Conservation (phyloP, 53 echinoderm and acorn worm species). For the Echinometra lucunter region DNA sequence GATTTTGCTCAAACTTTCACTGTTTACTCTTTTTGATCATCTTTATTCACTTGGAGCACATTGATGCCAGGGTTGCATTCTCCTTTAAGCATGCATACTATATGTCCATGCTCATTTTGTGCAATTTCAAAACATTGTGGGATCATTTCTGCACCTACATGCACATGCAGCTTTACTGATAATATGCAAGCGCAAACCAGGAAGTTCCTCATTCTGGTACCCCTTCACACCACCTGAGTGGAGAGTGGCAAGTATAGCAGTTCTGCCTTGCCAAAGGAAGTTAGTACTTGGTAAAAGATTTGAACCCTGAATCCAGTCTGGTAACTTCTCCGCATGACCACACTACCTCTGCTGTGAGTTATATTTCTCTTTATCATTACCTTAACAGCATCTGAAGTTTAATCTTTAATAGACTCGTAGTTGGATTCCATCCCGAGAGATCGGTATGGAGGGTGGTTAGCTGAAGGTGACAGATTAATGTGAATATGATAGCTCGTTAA, state of each 20-base stretch:
- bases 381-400: neutral
- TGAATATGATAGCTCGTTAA: constrained; percentile 28
- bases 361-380: neutral
- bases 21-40: no score
- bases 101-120: no score
- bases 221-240: neutral
- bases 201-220: no score
- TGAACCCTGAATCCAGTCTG: neutral
- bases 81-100: no score
- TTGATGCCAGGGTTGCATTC: no score
- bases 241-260: neutral
- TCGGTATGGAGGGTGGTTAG: neutral
- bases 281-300: neutral
- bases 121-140: neutral
- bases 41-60: no score
- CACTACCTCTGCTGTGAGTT: neutral
- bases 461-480: neutral
- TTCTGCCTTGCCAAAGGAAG: neutral
- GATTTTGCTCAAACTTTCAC: no score
- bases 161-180: no score
- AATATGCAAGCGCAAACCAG: no score
- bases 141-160: no score
- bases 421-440: neutral
- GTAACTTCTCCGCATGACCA: neutral
- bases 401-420: neutral